Base-by-base conservation (phyloP, 2,888 invertebrate genomes). In the Perizoma flavofasciatum region DNA sequence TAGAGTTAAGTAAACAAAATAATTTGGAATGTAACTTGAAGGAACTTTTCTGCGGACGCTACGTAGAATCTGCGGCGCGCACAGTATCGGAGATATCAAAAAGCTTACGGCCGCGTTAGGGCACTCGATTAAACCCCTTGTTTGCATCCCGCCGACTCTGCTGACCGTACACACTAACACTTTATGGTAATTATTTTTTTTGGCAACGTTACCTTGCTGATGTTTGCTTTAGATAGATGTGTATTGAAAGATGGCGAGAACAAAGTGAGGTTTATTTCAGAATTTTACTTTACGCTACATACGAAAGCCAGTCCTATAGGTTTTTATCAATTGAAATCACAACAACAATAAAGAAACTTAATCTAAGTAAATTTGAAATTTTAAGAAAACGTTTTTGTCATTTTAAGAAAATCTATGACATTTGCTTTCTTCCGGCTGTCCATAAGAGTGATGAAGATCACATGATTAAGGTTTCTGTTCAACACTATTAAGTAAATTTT, bases 131-230 rank as follows among this genome's bases (percentile, higher is more conserved):
- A 85, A 81, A 74, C 77, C 71, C 71, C 78, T 73, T 83, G 85
- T 85, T 85, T 85, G 81, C 81, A 73, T 78, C 81, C 79, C 71
- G 64, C 69, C 68, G 75, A 79, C 81, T 79, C 65, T 82, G 85
- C 86, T 85, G 85, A 85, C 85, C 78, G 68, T 82, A 79, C 74
- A 63, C 72, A 68, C 73, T 78, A 78, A 77, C 81, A 76, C 76
- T 85, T 85, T 85, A 85, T 84, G 81, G 73, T 86, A 85, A 85
- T 86, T 86, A 85, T 80, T 79, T 78, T 77, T 83, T 82, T 83
- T 81, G 79, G 69, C 74, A 78, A 75, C 78, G 71, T 65, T 71
- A 74, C 70, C 67, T 72, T 10, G 6, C 68, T 73, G 41, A 37
- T 59, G 43, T 57, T 63, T 57, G 56, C 43, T 55, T 56, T 61